Base-by-base conservation (phyloP, 1,140 invertebrate genomes). In the Pantala flavescens region DNA sequence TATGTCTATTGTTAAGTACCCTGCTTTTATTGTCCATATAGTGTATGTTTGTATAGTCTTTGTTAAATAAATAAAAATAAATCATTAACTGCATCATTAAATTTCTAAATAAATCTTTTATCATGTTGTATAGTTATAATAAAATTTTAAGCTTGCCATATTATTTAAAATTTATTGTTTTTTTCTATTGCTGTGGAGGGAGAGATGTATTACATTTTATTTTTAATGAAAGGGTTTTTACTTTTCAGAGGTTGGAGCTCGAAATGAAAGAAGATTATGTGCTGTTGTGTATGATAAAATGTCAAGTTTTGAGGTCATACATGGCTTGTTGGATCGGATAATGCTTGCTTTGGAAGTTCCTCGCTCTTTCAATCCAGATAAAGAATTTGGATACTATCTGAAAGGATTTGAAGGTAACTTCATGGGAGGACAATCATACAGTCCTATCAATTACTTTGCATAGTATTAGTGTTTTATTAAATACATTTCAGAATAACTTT, bases 291-390 rank as follows among this genome's bases (percentile, higher is more conserved):
- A 94, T 82, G 95, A 95, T 79, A 97, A 95, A 83, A 89, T 88
- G 49, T 91, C 95, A 23, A 96, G 96, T 23, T 99, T 99, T 85
- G 97, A 99, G 86, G 86, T 96, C 49, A 92, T 99, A 76, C 97
- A 99, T 84, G 98, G 98, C 2, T 85, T 99, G 24, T 83, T 99
- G 24, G 98, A 99, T 85, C 87, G 94, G 77, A 83, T 98, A 7
- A 97, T 99, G 95, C 87, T 94, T 79, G 81, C 97, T 74, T 83
- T 99, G 43, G 89, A 95, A 79, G 86, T 97, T 55, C 88, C 90
- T 49, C 90, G 89, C 86, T 79, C 82, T 75, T 80, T 78, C 16
- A 80, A 80, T 72, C 23, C 76, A 23, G 80, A 84, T 24, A 84
- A 83, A 77, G 80, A 80, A 42, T 74, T 77, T 70, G 93, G 93